Conservation (phyloP, 2,113 vertebrate genomes). For the Toxotes jaculatrix region DNA sequence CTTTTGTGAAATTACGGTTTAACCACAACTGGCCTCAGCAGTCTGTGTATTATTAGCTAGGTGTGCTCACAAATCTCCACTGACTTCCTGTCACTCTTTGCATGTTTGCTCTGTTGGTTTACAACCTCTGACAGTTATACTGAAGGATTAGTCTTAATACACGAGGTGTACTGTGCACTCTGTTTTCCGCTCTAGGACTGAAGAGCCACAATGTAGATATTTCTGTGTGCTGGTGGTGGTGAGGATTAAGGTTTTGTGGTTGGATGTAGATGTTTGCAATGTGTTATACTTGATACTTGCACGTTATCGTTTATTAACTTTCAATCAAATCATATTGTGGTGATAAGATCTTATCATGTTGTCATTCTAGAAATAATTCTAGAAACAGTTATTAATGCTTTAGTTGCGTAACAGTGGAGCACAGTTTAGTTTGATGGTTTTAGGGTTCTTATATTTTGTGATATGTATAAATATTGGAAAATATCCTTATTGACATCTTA, state of each 20-base stretch:
- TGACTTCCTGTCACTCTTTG: constrained; percentile 13
- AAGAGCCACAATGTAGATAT: not conserved
- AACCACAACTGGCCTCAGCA: not conserved
- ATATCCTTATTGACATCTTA: too few species aligned
- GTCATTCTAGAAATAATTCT: not conserved
- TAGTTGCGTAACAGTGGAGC: not conserved
- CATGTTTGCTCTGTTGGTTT: not conserved
- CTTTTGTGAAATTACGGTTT: not conserved
- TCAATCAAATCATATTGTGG: not conserved
- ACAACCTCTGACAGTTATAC: not conserved
- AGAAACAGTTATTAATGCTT: not conserved
- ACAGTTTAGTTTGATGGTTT: not conserved
- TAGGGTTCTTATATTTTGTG: not conserved
- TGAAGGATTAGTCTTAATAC: not conserved
- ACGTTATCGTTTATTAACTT: not conserved
- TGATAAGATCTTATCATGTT: not conserved
- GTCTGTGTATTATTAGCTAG: not conserved
- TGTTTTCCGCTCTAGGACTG: not conserved
- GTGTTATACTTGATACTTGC: not conserved
- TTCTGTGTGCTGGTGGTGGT: not conserved
- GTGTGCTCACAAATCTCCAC: constrained; percentile 9
- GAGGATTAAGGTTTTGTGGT: not conserved
- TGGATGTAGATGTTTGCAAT: not conserved
- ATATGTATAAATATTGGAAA: too few species aligned
- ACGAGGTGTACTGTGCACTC: not conserved